Percentiles rank a stretch among this genome's conserved stretches.
These are phyloP conservation scores for Geotrypetes seraphini DNA, from an alignment of 2,797 vertebrate genomes.

Conservation along the genomic window DNA sequence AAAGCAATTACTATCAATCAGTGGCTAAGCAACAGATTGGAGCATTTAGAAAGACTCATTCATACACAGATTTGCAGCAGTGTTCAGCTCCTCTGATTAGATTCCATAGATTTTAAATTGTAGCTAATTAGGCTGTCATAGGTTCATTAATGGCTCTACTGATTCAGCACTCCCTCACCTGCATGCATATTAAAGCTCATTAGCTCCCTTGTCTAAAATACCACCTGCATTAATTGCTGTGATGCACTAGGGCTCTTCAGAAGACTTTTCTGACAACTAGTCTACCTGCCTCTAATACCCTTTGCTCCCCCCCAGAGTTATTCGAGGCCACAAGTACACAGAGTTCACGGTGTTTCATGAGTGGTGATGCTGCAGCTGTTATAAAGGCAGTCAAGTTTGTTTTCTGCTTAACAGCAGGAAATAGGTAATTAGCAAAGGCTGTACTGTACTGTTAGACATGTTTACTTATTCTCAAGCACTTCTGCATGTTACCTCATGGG, in stretches of 20 bases:
- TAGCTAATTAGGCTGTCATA: constrained; percentile 98
- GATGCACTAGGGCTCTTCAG: constrained; percentile 68
- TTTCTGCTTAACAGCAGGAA: constrained; percentile 51
- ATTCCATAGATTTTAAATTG: constrained; percentile 97
- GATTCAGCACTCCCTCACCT: constrained; percentile 95
- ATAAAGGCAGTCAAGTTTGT: constrained; percentile 46
- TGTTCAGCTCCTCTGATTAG: constrained; percentile 89
- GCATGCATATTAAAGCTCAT: constrained; percentile 98
- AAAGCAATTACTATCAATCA: constrained; percentile 92
- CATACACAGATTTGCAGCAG: constrained; percentile 89
- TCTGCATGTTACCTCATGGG: constrained; percentile 7
- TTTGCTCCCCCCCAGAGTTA: constrained; percentile 35
- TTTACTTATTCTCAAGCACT: constrained; percentile 24
- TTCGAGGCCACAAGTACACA: constrained; percentile 29
- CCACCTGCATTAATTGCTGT: constrained; percentile 95
- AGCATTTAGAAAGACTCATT: constrained; percentile 86
- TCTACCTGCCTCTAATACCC: constrained; percentile 49
- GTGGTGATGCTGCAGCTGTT: constrained; percentile 47
- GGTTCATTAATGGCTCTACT: constrained; percentile 97
- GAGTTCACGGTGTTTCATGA: constrained; percentile 38
- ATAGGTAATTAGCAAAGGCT: constrained; percentile 53
- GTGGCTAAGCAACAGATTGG: constrained; percentile 89
- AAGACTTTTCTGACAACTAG: constrained; percentile 61
- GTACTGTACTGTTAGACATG: constrained; percentile 26
- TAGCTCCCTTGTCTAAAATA: constrained; percentile 95